A percentile compares a stretch with the other conserved stretches of the same genome.
phyloP scores from a whole-genome alignment of 2,113 vertebrate genomes.

The Psilopogon haemacephalus region DNA sequence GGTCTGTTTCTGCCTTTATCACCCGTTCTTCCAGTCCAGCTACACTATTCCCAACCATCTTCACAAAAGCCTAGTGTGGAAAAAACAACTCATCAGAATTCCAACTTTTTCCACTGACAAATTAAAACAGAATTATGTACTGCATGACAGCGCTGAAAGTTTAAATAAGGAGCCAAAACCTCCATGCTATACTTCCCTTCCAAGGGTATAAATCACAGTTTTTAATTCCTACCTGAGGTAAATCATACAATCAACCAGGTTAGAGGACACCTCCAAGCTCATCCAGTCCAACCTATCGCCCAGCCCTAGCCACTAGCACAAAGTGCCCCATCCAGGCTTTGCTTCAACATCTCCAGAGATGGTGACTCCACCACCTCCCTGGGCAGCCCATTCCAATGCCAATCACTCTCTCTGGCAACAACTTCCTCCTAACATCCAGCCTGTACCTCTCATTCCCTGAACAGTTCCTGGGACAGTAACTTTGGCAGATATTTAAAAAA shows the following conservation, averaged over 20 bases:
- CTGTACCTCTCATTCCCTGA: not conserved
- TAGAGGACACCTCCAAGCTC: too few species aligned
- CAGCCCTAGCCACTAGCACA: too few species aligned
- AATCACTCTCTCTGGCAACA: too few species aligned
- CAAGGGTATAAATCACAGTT: not conserved
- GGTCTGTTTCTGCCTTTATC: conserved; percentile 85
- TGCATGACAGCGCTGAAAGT: not conserved
- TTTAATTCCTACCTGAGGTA: not conserved
- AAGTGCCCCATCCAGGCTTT: too few species aligned
- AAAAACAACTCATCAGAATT: not conserved
- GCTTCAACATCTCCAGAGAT: too few species aligned
- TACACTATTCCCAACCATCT: conserved; percentile 86
- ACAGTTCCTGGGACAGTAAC: not conserved
- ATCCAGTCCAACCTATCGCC: too few species aligned
- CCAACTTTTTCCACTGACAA: not conserved
- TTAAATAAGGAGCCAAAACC: not conserved
- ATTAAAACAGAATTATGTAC: not conserved
- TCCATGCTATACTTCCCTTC: not conserved
- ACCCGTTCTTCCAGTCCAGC: conserved; percentile 89
- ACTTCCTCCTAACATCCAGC: too few species aligned
- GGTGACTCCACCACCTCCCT: too few species aligned
- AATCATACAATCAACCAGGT: too few species aligned
- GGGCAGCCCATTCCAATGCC: too few species aligned
- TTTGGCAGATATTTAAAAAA: not conserved
- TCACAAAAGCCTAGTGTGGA: conserved; percentile 83